Evolutionary conservation across 2,113 vertebrate species (phyloP).

Genomic region (Felis chaus): DNA sequence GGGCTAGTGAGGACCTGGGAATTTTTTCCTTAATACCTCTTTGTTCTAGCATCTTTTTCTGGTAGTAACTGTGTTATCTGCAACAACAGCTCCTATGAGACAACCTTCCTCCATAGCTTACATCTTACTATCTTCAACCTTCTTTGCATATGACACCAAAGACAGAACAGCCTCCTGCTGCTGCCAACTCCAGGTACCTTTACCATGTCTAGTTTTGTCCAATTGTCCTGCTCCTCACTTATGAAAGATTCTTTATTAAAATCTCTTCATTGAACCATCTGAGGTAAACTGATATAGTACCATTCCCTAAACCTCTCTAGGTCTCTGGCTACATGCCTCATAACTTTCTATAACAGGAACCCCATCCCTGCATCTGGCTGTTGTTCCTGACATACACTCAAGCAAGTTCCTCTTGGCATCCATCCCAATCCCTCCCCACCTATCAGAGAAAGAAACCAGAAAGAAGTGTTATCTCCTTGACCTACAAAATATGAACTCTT

Average conservation of each 20-base stretch:
- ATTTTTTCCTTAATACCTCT: background rate
- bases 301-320: background rate
- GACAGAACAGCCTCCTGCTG: background rate
- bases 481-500: background rate
- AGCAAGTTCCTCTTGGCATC: background rate
- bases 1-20: background rate
- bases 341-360: background rate
- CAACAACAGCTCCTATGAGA: no score
- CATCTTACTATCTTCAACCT: background rate
- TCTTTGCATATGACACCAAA: fast-evolving
- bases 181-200: background rate
- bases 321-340: background rate
- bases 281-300: background rate
- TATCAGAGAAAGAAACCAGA: background rate
- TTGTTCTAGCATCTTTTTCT: background rate
- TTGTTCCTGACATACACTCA: background rate
- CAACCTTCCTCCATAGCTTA: background rate
- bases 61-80: background rate
- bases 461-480: background rate
- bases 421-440: background rate
- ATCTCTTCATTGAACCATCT: background rate
- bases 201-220: background rate
- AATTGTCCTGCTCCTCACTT: background rate
- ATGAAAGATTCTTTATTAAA: background rate
- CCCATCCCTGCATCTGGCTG: background rate